Conservation (phyloP, 2,113 vertebrate genomes). For the Baryphthengus martii region DNA sequence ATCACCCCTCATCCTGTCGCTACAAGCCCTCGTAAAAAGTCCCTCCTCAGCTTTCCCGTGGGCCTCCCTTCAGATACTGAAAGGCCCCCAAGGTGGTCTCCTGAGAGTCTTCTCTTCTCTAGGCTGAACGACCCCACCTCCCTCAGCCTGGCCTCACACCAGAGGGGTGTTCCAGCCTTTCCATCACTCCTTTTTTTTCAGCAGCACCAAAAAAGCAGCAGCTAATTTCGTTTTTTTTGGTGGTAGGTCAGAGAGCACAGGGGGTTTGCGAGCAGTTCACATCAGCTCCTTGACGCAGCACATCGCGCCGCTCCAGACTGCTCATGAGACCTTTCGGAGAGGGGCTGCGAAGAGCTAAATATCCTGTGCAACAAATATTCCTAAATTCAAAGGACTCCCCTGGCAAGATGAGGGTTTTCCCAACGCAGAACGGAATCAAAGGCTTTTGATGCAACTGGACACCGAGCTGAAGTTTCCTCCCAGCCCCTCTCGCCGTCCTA, state of each 20-base stretch:
- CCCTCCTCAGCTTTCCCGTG: too few relatives aligned
- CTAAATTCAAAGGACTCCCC: too few relatives aligned
- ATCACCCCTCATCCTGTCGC: too few relatives aligned
- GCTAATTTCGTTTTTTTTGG: background rate
- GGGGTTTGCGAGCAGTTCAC: background rate
- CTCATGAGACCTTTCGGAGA: fast-evolving
- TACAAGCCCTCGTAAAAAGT: too few relatives aligned
- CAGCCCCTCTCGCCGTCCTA: too few relatives aligned
- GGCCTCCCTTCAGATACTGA: too few relatives aligned
- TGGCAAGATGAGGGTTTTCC: fast-evolving
- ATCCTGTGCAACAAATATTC: background rate
- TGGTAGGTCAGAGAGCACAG: fast-evolving
- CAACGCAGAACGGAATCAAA: background rate
- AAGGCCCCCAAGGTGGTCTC: too few relatives aligned
- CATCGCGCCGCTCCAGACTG: fast-evolving
- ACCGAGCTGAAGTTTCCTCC: background rate
- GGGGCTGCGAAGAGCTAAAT: background rate
- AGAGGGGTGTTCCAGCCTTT: too few relatives aligned
- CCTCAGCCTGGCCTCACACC: too few relatives aligned
- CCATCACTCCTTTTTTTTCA: too few relatives aligned
- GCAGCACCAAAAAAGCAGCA: background rate
- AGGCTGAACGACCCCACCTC: too few relatives aligned
- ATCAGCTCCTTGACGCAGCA: background rate
- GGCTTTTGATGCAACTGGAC: fast-evolving
- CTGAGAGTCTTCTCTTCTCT: too few relatives aligned